Percentiles rank a stretch among this genome's conserved stretches.
phyloP scores from a whole-genome alignment of 1,140 invertebrate species.

The Philotrypesis tridentata region DNA sequence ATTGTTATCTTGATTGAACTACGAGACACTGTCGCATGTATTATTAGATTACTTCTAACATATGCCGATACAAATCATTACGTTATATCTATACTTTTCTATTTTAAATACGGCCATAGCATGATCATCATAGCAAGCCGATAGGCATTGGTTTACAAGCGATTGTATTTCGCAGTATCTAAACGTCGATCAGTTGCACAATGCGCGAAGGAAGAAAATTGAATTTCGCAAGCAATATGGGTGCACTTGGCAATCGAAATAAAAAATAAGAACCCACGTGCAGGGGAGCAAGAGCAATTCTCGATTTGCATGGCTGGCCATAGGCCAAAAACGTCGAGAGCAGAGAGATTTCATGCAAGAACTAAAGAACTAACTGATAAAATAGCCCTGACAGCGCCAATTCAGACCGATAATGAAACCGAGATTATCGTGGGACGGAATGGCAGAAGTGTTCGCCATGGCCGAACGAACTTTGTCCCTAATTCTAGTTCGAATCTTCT shows the following conservation, averaged over 20 bases:
- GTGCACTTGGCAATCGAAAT: not conserved
- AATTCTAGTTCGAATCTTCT: not conserved
- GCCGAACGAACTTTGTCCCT: not conserved
- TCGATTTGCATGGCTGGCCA: conserved; percentile 54
- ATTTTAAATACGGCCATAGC: too few species aligned
- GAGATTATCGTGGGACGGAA: conserved; percentile 63
- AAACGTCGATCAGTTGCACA: not conserved
- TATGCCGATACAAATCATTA: too few species aligned
- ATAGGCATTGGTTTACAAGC: too few species aligned
- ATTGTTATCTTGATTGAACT: conserved; percentile 45
- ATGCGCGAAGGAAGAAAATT: not conserved
- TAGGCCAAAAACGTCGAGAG: conserved; percentile 25
- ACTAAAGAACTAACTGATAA: conserved; percentile 42
- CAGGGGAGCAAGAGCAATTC: conserved; percentile 46
- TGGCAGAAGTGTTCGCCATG: conserved; percentile 15
- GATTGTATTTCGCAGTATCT: too few species aligned
- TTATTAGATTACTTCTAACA: too few species aligned
- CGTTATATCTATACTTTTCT: too few species aligned
- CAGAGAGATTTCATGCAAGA: not conserved
- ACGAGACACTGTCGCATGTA: not conserved
- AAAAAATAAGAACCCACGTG: conserved; percentile 7
- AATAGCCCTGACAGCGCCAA: conserved; percentile 55
- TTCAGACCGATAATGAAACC: conserved; percentile 60
- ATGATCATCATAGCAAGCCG: too few species aligned
- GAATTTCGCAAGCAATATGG: not conserved